These are phyloP conservation scores for Platycheirus albimanus DNA, from an alignment of 2,888 invertebrate genomes.

Conservation along the genomic window DNA sequence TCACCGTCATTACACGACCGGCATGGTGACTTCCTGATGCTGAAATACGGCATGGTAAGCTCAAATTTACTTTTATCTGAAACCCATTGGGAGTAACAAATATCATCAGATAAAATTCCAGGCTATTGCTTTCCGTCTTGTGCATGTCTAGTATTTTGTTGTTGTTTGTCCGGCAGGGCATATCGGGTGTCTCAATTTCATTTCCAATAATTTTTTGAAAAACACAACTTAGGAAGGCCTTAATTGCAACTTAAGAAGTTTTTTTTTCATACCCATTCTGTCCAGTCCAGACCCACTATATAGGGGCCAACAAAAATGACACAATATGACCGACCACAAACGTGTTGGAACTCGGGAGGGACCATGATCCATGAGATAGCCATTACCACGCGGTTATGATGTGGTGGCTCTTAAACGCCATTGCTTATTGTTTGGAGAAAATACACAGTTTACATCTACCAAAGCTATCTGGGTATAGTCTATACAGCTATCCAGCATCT, in stretches of 20 bases:
- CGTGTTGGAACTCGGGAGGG: constrained; percentile 53
- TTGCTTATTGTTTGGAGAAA: constrained; percentile 50
- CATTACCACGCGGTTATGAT: constrained; percentile 9
- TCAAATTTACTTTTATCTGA: constrained; percentile 71
- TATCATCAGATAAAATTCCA: constrained; percentile 65
- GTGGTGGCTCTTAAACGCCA: constrained; percentile 13
- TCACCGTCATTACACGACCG: constrained; percentile 51
- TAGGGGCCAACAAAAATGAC: constrained; percentile 45
- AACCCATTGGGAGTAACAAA: constrained; percentile 70
- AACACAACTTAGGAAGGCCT: constrained; percentile 57
- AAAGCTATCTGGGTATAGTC: constrained; percentile 12
- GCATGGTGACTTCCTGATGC: constrained; percentile 65
- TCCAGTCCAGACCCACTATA: neutral
- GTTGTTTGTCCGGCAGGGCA: constrained; percentile 22
- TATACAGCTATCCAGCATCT: constrained; percentile 47
- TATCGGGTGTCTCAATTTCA: constrained; percentile 68
- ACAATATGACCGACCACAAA: constrained; percentile 65
- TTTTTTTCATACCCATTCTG: constrained; percentile 1
- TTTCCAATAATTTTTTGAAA: constrained; percentile 40
- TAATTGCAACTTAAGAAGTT: constrained; percentile 58
- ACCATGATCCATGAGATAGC: constrained; percentile 20
- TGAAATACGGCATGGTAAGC: constrained; percentile 56
- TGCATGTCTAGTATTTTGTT: constrained; percentile 46
- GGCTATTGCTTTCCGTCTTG: constrained; percentile 55
- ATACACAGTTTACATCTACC: constrained; percentile 3